These are phyloP conservation scores for Tanaodytes sp. DNA, from an alignment of 2,888 invertebrate species.

Conservation along the genomic window DNA sequence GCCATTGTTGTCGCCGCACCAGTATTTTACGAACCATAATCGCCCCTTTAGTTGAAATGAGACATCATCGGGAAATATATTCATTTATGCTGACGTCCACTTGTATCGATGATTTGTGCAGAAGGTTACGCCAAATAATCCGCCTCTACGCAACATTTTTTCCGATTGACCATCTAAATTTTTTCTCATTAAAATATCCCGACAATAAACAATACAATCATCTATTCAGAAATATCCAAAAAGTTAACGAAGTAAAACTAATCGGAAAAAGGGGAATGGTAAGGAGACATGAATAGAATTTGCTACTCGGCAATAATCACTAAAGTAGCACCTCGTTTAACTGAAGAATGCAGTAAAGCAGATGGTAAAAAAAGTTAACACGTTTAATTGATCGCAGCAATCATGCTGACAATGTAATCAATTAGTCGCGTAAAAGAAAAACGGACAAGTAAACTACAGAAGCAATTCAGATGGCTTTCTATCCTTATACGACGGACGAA, in stretches of 20 bases:
- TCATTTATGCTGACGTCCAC: conserved; percentile 34
- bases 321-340: too few species aligned
- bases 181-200: too few species aligned
- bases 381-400: conserved; percentile 30
- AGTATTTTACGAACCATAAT: conserved; percentile 48
- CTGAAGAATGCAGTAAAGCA: too few species aligned
- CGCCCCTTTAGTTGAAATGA: conserved; percentile 40
- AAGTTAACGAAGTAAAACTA: too few species aligned
- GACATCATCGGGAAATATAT: conserved; percentile 32
- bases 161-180: too few species aligned
- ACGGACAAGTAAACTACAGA: conserved; percentile 30
- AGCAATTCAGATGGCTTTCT: conserved; percentile 46
- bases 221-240: too few species aligned
- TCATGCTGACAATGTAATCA: conserved; percentile 26
- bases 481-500: conserved; percentile 37
- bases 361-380: neutral
- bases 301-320: too few species aligned
- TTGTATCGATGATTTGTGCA: conserved; percentile 1
- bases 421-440: conserved; percentile 28
- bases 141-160: neutral
- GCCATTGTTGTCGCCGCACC: conserved; percentile 42
- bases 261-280: too few species aligned
- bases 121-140: too few species aligned
- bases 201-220: too few species aligned
- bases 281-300: too few species aligned